phyloP scores from a whole-genome alignment of 2,113 vertebrate species.

The Chloropsis cyanopogon region DNA sequence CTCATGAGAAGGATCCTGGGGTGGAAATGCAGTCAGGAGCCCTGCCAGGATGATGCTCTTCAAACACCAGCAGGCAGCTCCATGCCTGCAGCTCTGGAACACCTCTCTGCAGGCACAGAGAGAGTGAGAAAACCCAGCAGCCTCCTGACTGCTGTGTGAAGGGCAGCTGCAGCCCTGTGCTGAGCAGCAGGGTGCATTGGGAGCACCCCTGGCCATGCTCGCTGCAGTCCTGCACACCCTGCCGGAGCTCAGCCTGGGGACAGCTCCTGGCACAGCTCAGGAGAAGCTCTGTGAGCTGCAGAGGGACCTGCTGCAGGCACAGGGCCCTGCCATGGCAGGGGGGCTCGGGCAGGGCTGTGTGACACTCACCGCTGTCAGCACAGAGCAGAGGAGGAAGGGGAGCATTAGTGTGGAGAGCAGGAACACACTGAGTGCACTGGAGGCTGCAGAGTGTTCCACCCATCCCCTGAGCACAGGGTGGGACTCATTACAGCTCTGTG shows the following conservation, averaged over 20 bases:
- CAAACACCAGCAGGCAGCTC: neutral
- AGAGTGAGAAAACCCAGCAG: neutral
- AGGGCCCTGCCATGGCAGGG: neutral
- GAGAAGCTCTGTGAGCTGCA: neutral
- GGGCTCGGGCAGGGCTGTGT: too few relatives aligned
- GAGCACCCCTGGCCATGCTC: neutral
- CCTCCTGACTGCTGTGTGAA: neutral
- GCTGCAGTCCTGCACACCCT: neutral
- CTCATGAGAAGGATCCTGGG: neutral
- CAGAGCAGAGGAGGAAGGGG: neutral
- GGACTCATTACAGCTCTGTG: fast-evolving
- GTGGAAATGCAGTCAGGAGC: neutral
- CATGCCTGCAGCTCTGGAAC: neutral
- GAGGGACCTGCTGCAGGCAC: neutral
- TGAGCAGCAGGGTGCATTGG: neutral
- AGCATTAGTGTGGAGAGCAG: neutral
- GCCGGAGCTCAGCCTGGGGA: neutral
- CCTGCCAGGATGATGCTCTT: neutral
- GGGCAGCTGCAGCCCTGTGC: neutral
- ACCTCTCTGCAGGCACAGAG: neutral
- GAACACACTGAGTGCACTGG: neutral
- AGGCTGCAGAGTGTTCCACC: neutral
- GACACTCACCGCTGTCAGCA: neutral
- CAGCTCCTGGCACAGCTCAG: neutral
- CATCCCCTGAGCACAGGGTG: neutral